Evolutionary conservation across 2,113 vertebrate genomes (phyloP).

Genomic region (Oncorhynchus clarkii): DNA sequence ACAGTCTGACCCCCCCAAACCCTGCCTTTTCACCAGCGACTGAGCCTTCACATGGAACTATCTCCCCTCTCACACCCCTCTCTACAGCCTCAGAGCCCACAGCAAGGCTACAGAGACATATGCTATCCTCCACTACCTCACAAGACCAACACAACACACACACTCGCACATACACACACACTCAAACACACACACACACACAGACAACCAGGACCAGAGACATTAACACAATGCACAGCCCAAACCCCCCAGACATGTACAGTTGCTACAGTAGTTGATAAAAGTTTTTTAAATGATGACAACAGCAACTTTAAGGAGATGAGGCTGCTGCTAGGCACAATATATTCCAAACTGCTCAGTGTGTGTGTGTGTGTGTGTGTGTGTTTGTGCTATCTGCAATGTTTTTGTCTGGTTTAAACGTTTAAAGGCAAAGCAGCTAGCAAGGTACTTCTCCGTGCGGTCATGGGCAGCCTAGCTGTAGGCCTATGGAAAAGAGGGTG

Average conservation of each 20-base stretch:
- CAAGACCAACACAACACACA: neutral
- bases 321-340: neutral
- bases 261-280: neutral
- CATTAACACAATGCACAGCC: neutral
- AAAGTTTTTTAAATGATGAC: neutral
- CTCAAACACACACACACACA: neutral
- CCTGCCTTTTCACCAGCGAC: conserved; percentile 5
- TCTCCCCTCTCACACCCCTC: neutral
- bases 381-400: neutral
- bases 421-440: no score
- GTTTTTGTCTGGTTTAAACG: no score
- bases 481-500: no score
- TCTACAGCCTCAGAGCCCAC: neutral
- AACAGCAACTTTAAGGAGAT: neutral
- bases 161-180: neutral
- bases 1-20: conserved; percentile 36
- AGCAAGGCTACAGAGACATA: neutral
- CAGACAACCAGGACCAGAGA: neutral
- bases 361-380: conserved; percentile 1
- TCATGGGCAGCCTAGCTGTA: neutral
- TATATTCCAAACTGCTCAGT: neutral
- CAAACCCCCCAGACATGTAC: neutral
- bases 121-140: neutral
- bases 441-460: no score
- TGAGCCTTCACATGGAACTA: neutral